Conservation (phyloP, 2,888 invertebrate genomes). For the Julus scandinavius region DNA sequence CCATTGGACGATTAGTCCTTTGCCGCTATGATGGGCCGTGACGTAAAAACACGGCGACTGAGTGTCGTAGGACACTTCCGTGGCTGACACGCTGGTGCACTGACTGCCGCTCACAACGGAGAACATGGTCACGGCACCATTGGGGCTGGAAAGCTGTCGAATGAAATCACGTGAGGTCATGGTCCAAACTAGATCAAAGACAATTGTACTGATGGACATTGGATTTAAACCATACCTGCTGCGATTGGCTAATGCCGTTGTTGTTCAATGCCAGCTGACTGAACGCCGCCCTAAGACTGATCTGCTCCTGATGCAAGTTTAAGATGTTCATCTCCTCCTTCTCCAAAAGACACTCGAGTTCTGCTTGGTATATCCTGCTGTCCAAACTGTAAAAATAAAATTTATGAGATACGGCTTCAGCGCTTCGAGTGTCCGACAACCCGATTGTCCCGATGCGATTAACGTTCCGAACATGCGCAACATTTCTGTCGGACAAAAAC, state of each 20-base stretch:
- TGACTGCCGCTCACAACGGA: conserved; percentile 61
- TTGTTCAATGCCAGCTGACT: not conserved
- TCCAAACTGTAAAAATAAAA: conserved; percentile 69
- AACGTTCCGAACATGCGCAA: too few species aligned
- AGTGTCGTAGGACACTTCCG: conserved; percentile 77
- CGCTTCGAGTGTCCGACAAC: too few species aligned
- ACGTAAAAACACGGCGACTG: conserved; percentile 80
- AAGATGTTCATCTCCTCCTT: conserved; percentile 87
- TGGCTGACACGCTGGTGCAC: conserved; percentile 73
- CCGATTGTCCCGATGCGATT: too few species aligned
- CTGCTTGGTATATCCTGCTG: conserved; percentile 88
- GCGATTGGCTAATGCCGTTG: not conserved
- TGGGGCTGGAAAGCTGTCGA: conserved; percentile 65
- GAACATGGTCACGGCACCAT: conserved; percentile 39
- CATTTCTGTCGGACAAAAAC: too few species aligned
- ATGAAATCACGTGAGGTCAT: too few species aligned
- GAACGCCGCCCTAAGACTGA: conserved; percentile 74
- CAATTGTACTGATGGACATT: too few species aligned
- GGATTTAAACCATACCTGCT: too few species aligned
- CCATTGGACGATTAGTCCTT: conserved; percentile 76
- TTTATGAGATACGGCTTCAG: too few species aligned
- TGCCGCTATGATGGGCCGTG: conserved; percentile 73
- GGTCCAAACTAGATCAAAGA: too few species aligned
- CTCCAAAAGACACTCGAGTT: conserved; percentile 87
- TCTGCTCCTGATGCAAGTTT: conserved; percentile 83